Conservation (phyloP, 2,888 invertebrate species). For the Hirtodrosophila alboralis region DNA sequence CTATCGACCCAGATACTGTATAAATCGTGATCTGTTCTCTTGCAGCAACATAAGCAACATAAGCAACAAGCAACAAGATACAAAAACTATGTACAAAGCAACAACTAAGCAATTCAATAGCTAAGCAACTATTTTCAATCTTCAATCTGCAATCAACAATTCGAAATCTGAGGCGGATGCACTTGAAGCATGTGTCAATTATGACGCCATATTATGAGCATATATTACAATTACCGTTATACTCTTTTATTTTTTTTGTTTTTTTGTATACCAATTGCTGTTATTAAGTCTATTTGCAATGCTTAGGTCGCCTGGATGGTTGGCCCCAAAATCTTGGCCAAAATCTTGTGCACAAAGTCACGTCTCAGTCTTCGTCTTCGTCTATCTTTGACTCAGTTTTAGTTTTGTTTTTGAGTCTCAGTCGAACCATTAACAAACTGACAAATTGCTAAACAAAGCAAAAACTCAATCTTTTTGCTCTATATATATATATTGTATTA, state of each 20-base stretch:
- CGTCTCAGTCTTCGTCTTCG: too few species aligned
- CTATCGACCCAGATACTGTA: conserved; percentile 47
- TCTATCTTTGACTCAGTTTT: too few species aligned
- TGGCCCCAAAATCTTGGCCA: conserved; percentile 50
- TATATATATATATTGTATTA: not conserved
- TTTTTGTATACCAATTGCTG: conserved; percentile 45
- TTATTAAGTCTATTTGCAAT: conserved; percentile 59
- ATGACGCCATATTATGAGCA: conserved; percentile 66
- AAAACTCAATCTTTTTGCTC: conserved; percentile 13
- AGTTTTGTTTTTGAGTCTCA: too few species aligned
- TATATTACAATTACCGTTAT: conserved; percentile 51
- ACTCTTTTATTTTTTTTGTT: too few species aligned
- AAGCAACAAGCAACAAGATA: not conserved
- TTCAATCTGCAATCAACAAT: conserved; percentile 16
- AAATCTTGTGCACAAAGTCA: conserved; percentile 53
- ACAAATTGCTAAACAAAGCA: conserved; percentile 60
- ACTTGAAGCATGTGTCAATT: conserved; percentile 73
- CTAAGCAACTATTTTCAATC: conserved; percentile 5
- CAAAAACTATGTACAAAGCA: too few species aligned
- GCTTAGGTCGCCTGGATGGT: conserved; percentile 32
- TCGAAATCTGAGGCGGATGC: conserved; percentile 67
- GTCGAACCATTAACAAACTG: conserved; percentile 51
- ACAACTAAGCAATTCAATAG: not conserved
- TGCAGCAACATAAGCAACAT: conserved; percentile 12
- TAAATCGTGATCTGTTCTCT: conserved; percentile 55